Conservation (phyloP, 2,888 invertebrate species). For the Phaedon cochleariae region DNA sequence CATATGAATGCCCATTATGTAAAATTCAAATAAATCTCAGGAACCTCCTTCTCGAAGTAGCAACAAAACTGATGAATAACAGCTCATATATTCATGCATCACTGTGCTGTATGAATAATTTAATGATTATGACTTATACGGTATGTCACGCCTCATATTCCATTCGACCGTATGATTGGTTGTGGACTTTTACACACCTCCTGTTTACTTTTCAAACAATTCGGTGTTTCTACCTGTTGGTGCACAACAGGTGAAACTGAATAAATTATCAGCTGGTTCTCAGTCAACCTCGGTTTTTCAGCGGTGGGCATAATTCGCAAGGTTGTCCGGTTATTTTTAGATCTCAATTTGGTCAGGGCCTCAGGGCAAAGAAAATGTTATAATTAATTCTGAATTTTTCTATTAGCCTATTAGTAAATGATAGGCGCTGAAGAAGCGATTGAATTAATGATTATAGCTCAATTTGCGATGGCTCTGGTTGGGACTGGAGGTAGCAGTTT, state of each 20-base stretch:
- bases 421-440: slow-evolving; percentile 15
- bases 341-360: slow-evolving; percentile 24
- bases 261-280: slow-evolving; percentile 23
- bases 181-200: slow-evolving; percentile 54
- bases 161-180: slow-evolving; percentile 50
- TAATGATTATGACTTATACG: slow-evolving; percentile 54
- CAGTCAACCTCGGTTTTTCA: slow-evolving; percentile 1
- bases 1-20: no score
- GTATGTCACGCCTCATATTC: slow-evolving; percentile 53
- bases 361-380: slow-evolving; percentile 15
- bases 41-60: background rate
- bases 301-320: slow-evolving; percentile 43
- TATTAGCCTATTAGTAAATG: slow-evolving; percentile 19
- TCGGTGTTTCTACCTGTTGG: slow-evolving; percentile 47
- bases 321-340: slow-evolving; percentile 47
- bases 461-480: background rate
- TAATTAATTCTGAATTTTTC: slow-evolving; percentile 22
- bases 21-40: background rate
- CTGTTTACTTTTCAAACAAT: slow-evolving; percentile 53
- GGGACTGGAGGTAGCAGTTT: background rate
- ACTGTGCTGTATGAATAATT: slow-evolving; percentile 52
- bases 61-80: slow-evolving; percentile 30
- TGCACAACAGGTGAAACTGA: slow-evolving; percentile 33
- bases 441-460: slow-evolving; percentile 13
- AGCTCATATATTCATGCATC: slow-evolving; percentile 43